Evolutionary conservation across 1,140 invertebrate species (phyloP), one percentile per base, ranked within the genome.

Genomic region (Lanistes nyassanus): DNA sequence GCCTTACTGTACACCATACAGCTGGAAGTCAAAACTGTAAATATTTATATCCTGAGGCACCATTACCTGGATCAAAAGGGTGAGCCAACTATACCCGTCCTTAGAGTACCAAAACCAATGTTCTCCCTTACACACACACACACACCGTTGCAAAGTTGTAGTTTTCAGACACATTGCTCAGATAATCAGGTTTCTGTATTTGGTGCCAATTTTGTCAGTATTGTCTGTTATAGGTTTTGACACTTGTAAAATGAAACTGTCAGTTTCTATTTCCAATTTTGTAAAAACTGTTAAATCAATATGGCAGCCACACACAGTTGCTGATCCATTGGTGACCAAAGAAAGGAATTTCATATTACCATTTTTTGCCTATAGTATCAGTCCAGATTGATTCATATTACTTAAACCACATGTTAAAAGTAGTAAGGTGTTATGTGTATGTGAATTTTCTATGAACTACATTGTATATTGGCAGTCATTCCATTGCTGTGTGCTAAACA

Each of bases 391-490:
- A 29, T 36, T 16, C 58, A 29, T 62, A 13, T 31, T 62, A 36
- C 60, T 6, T 64, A 29, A 16, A 16, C 60, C 37, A 36, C 60
- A 26, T 11, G 37, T 36, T 64, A 36, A 34, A 6, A 26, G 6
- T 16, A 36, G 29, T 64, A 7, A 7, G 60, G 26, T 6, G 23
- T 5, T 4, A 13, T 5, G n/a, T 64, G 60, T 36, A 0, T 29
- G 60, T 29, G 58, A n/a, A n/a, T 9, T 62, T 62, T 62, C 58
- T 36, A 64, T 64, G 26, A 36, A 64, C 60, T 31, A 7, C 60
- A 64, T 7, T 16, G 26, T 29, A 0, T 36, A 36, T 26, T 29
- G 60, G 9, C 19, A 36, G 37, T 37, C 11, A 39, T 39, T 31
- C 34, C 9, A 36, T 16, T 11, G 36, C 16, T 6, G 36, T 39